These are phyloP conservation scores for Bufotes viridis DNA, from an alignment of 2,797 vertebrate species.

Conservation along the genomic window DNA sequence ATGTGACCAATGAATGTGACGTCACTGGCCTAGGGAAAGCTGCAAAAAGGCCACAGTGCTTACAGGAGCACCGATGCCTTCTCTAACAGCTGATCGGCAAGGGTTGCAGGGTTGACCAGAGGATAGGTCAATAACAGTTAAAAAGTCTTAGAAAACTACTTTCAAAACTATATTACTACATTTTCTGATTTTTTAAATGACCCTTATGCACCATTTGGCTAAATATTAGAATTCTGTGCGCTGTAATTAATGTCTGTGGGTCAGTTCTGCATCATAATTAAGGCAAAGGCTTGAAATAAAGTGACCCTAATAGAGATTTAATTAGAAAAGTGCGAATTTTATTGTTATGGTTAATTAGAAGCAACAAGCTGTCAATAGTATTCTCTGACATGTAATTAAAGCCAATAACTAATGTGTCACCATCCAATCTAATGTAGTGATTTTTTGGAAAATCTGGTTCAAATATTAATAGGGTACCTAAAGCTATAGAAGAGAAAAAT, in stretches of 20 bases:
- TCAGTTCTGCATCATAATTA: slow-evolving; percentile 33
- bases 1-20: too few species aligned
- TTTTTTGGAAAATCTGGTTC: slow-evolving; percentile 19
- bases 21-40: too few species aligned
- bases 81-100: too few species aligned
- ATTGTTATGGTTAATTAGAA: slow-evolving; percentile 60
- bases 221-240: background rate
- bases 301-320: slow-evolving; percentile 53
- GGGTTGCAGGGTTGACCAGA: too few species aligned
- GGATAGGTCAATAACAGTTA: too few species aligned
- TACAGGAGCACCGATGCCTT: too few species aligned
- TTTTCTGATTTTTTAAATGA: too few species aligned
- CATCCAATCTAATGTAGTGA: slow-evolving; percentile 29
- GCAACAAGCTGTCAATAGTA: slow-evolving; percentile 53
- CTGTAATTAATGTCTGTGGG: slow-evolving; percentile 1
- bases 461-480: slow-evolving; percentile 43
- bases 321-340: slow-evolving; percentile 40
- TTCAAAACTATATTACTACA: too few species aligned
- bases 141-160: too few species aligned
- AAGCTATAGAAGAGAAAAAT: slow-evolving; percentile 10
- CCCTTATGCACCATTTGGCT: too few species aligned
- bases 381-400: slow-evolving; percentile 51
- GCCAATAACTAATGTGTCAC: slow-evolving; percentile 56
- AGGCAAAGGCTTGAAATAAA: slow-evolving; percentile 41
- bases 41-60: too few species aligned